phyloP scores from a whole-genome alignment of 2,797 vertebrate genomes.

The Columba guinea region DNA sequence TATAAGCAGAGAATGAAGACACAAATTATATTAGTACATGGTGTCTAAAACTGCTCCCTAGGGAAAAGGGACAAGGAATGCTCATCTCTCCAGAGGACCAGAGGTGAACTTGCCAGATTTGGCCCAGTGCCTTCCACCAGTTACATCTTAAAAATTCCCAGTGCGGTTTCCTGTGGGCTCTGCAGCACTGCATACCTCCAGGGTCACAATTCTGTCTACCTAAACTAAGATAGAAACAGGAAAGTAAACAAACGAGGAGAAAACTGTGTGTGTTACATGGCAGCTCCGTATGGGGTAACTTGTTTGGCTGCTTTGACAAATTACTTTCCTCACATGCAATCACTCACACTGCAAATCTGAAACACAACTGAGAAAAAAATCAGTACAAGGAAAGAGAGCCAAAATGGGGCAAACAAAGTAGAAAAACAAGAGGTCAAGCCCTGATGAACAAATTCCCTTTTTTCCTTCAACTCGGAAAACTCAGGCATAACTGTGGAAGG shows the following conservation, averaged over 20 bases:
- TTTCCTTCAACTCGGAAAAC: constrained; percentile 8
- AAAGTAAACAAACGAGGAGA: neutral
- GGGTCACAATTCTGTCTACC: neutral
- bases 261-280: neutral
- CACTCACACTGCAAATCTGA: neutral
- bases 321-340: neutral
- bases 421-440: neutral
- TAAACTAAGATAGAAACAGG: constrained; percentile 42
- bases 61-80: neutral
- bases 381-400: neutral
- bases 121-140: neutral
- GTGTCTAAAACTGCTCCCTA: neutral
- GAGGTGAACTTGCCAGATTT: neutral
- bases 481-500: accelerated
- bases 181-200: neutral
- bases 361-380: neutral
- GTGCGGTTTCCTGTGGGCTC: neutral
- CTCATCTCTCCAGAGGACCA: neutral
- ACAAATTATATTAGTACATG: neutral
- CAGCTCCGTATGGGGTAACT: neutral
- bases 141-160: neutral
- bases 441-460: neutral
- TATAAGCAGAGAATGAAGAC: constrained; percentile 36
- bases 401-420: neutral
- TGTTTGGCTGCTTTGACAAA: neutral